These are phyloP conservation scores for Aphidius ervi DNA, from an alignment of 1,140 invertebrate species.

Conservation along the genomic window DNA sequence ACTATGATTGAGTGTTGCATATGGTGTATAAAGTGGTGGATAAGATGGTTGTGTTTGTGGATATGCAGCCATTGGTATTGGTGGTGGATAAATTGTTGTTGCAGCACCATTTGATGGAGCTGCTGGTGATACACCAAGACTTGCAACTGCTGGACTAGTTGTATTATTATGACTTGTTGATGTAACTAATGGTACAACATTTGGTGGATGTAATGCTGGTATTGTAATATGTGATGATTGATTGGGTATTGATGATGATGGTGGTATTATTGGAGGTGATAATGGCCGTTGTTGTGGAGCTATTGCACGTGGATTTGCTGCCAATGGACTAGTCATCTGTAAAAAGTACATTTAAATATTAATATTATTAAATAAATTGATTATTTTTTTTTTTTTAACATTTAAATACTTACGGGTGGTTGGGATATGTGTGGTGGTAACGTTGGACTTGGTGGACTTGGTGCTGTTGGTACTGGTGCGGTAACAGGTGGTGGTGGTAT, in stretches of 20 bases:
- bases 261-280: slow-evolving; percentile 47
- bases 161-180: slow-evolving; percentile 47
- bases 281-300: slow-evolving; percentile 49
- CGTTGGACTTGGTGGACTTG: slow-evolving; percentile 52
- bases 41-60: slow-evolving; percentile 63
- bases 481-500: slow-evolving; percentile 51
- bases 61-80: slow-evolving; percentile 55
- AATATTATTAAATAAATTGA: neutral
- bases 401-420: slow-evolving; percentile 47
- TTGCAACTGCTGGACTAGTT: slow-evolving; percentile 58
- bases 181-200: slow-evolving; percentile 50
- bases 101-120: slow-evolving; percentile 55
- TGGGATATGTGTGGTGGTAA: slow-evolving; percentile 53
- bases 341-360: slow-evolving; percentile 18
- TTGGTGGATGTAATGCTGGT: slow-evolving; percentile 55
- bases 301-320: slow-evolving; percentile 54
- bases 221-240: slow-evolving; percentile 51
- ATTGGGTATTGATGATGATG: slow-evolving; percentile 37
- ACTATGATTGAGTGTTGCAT: slow-evolving; percentile 65
- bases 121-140: slow-evolving; percentile 52
- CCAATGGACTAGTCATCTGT: slow-evolving; percentile 54
- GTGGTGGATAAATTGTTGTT: slow-evolving; percentile 49
- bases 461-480: slow-evolving; percentile 50
- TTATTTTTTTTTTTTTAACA: neutral
- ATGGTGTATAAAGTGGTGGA: slow-evolving; percentile 69